These are phyloP conservation scores for Muscicapa striata DNA, from an alignment of 2,797 vertebrate species.

Conservation along the genomic window DNA sequence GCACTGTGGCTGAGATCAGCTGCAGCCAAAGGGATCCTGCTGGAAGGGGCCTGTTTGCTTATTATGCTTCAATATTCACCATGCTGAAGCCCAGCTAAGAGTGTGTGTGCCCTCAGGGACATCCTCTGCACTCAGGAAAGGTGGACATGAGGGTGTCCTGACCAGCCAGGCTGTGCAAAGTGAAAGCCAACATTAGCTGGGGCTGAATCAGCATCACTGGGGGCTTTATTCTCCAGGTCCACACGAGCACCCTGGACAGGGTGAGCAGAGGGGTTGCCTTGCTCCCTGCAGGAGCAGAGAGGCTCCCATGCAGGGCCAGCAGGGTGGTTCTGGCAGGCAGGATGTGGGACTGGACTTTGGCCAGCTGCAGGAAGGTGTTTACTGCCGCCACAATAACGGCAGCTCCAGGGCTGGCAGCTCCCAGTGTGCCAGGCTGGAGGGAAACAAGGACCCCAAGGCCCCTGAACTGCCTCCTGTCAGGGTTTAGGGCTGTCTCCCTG, in stretches of 20 bases:
- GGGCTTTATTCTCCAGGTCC: background rate
- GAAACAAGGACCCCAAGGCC: rapidly evolving
- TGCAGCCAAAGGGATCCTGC: background rate
- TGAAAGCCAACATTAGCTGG: background rate
- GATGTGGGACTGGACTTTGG: background rate
- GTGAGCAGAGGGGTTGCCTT: background rate
- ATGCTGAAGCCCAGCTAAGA: background rate
- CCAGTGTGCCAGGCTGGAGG: background rate
- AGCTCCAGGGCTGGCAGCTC: background rate
- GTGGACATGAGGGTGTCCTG: background rate
- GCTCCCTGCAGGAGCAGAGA: background rate
- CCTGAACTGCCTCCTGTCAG: background rate
- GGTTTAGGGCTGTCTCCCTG: background rate
- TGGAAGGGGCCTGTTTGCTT: background rate
- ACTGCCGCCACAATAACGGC: background rate
- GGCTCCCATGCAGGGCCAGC: background rate
- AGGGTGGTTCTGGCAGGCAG: background rate
- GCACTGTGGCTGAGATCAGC: rapidly evolving
- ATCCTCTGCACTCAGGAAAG: background rate
- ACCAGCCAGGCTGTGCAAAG: background rate
- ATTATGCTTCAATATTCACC: background rate
- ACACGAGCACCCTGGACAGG: background rate
- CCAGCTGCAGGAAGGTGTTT: background rate
- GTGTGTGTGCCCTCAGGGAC: background rate
- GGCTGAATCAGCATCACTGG: background rate